phyloP scores from a whole-genome alignment of 2,888 invertebrate genomes.

The Amblyjoppa fuscipennis region DNA sequence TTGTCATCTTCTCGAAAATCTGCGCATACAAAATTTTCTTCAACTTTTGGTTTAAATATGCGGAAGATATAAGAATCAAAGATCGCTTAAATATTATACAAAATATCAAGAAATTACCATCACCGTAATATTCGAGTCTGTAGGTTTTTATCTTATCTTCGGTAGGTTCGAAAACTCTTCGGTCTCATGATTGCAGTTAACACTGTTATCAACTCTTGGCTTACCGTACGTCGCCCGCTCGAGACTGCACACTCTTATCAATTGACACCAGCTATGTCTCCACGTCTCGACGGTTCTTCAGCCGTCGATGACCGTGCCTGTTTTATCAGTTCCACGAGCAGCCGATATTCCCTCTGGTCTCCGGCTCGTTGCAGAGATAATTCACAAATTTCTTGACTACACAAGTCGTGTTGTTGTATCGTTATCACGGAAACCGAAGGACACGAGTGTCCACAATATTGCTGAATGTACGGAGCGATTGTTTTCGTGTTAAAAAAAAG shows the following conservation, averaged over 20 bases:
- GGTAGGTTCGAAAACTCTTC: background rate
- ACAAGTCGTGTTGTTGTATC: background rate
- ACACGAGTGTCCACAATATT: background rate
- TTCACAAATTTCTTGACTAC: constrained; percentile 1
- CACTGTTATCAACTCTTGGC: background rate
- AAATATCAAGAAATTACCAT: background rate
- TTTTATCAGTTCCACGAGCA: background rate
- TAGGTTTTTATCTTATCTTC: background rate
- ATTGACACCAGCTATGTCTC: background rate
- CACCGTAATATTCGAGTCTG: background rate
- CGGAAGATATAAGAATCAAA: too few species aligned
- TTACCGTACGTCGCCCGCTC: background rate
- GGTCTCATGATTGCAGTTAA: background rate
- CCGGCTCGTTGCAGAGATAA: background rate
- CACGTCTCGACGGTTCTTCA: background rate
- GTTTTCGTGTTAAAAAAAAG: background rate
- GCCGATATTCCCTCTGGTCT: background rate
- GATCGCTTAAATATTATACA: background rate
- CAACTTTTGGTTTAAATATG: too few species aligned
- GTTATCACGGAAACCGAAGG: background rate
- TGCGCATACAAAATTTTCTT: too few species aligned
- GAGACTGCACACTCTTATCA: background rate
- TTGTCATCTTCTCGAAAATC: too few species aligned
- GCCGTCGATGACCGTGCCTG: background rate
- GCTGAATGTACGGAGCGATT: background rate